A percentile compares a stretch with the other conserved stretches of the same genome.
phyloP scores from a whole-genome alignment of 2,888 invertebrate genomes.

The Pristionchus arcanus region DNA sequence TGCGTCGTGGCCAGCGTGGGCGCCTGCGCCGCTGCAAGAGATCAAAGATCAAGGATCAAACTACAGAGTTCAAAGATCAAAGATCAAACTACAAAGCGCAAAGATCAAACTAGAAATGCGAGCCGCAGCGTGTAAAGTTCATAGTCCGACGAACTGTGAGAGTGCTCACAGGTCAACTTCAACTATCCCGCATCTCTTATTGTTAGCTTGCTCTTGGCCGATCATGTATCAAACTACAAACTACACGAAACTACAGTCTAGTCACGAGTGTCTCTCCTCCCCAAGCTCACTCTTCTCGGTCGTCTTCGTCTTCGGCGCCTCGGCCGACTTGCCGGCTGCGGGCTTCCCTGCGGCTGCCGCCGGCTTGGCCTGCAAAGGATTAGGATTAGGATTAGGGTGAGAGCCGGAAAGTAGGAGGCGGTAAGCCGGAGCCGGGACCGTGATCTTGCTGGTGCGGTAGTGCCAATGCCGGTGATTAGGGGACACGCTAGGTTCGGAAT shows the following conservation, averaged over 20 bases:
- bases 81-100: background rate
- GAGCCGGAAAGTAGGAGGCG: conserved; percentile 13
- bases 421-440: background rate
- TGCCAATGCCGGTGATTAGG: no score
- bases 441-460: no score
- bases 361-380: conserved; percentile 36
- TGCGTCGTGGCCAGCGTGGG: conserved; percentile 5
- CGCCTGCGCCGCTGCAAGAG: conserved; percentile 9
- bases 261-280: background rate
- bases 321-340: background rate
- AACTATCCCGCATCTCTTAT: no score
- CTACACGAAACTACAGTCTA: background rate
- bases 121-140: no score
- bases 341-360: background rate
- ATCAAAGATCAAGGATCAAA: conserved; percentile 25
- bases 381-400: background rate
- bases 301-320: background rate
- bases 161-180: no score
- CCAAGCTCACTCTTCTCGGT: conserved; percentile 39
- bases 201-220: no score
- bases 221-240: background rate
- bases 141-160: no score
- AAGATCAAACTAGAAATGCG: background rate
- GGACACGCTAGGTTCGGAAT: no score
- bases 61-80: background rate